A percentile compares a stretch with the other conserved stretches of the same genome.
Evolutionary conservation across 2,888 invertebrate genomes (phyloP).

Genomic region (Ferrisia virgata): DNA sequence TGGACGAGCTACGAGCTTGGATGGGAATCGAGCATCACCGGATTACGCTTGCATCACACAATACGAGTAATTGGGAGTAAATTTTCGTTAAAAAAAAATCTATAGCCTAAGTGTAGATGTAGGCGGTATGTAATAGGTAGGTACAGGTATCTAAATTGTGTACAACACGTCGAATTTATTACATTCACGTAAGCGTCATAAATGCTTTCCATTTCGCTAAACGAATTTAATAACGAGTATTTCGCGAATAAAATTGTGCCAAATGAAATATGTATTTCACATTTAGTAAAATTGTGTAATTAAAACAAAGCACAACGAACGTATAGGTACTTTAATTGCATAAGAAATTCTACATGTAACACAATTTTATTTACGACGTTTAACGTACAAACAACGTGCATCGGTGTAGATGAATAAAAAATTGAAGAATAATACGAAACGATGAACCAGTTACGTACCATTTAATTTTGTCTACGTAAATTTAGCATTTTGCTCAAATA

Average conservation of each 20-base stretch:
- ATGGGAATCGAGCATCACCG: too few relatives aligned
- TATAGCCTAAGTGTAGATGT: too few relatives aligned
- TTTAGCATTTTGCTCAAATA: neutral
- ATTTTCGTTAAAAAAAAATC: too few relatives aligned
- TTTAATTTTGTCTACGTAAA: neutral
- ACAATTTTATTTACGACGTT: neutral
- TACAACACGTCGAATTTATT: neutral
- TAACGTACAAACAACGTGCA: neutral
- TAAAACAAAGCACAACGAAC: neutral
- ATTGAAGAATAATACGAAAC: neutral
- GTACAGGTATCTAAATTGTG: too few relatives aligned
- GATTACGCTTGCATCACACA: too few relatives aligned
- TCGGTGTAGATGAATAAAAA: neutral
- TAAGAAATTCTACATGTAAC: neutral
- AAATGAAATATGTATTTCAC: neutral
- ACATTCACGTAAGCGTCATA: neutral
- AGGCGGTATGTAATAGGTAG: too few relatives aligned
- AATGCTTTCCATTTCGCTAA: neutral
- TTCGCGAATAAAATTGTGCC: neutral
- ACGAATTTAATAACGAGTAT: slow-evolving; percentile 22
- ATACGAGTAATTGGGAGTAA: too few relatives aligned
- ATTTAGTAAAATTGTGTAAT: slow-evolving; percentile 4
- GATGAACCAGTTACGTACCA: neutral
- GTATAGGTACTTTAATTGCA: neutral
- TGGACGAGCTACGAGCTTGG: too few relatives aligned